Conservation (phyloP, 2,888 invertebrate species). For the Nemotelus nigrinus region DNA sequence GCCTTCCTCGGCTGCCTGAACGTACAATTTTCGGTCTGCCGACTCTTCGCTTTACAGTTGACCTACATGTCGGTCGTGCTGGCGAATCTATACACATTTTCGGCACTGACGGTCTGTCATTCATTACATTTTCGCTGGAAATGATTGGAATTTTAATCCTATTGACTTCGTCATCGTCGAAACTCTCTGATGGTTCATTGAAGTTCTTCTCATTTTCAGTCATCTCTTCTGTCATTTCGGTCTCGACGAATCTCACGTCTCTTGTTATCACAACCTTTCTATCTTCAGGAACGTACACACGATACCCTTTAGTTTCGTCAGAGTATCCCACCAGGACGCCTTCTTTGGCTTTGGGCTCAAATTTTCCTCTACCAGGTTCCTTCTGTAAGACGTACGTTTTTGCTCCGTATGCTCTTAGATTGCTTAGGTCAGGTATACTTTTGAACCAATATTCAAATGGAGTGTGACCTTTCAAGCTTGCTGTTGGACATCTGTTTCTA, state of each 20-base stretch:
- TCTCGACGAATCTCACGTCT: constrained; percentile 19
- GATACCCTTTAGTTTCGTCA: constrained; percentile 52
- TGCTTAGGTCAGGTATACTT: too few relatives aligned
- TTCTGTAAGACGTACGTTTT: constrained; percentile 42
- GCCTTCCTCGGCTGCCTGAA: neutral
- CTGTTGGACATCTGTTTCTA: too few relatives aligned
- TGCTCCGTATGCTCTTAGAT: constrained; percentile 18
- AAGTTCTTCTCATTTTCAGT: too few relatives aligned
- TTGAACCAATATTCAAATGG: too few relatives aligned
- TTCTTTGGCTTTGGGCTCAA: constrained; percentile 52
- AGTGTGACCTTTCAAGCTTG: too few relatives aligned
- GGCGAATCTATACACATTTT: too few relatives aligned
- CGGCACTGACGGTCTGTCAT: too few relatives aligned
- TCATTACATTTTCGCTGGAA: too few relatives aligned
- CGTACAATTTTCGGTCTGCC: neutral
- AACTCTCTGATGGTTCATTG: too few relatives aligned
- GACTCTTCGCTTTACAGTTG: neutral
- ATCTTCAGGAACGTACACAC: constrained; percentile 51
- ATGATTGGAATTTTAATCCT: too few relatives aligned
- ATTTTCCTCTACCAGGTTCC: constrained; percentile 52
- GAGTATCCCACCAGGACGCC: constrained; percentile 55
- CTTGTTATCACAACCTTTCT: constrained; percentile 7
- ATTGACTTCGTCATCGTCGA: too few relatives aligned
- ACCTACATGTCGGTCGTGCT: too few relatives aligned
- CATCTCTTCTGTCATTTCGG: neutral